phyloP scores from a whole-genome alignment of 2,888 invertebrate species.

The Xylota segnis region DNA sequence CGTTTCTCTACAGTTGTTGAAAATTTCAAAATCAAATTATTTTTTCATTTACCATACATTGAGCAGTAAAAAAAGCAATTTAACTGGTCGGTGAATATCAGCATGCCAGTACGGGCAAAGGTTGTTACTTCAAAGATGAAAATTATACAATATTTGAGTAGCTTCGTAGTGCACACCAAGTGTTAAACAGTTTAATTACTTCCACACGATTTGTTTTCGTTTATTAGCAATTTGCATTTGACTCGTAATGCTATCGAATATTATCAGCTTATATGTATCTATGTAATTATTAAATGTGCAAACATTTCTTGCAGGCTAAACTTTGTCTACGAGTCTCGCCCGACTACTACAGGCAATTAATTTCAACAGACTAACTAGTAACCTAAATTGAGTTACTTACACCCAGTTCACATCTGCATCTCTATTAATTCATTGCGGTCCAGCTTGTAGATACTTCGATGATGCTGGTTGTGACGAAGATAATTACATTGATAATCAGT shows the following conservation, averaged over 20 bases:
- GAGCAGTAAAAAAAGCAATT: background rate
- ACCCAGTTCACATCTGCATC: constrained; percentile 33
- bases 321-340: background rate
- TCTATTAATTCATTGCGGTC: constrained; percentile 6
- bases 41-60: no score
- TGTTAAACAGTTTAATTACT: constrained; percentile 4
- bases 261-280: constrained; percentile 9
- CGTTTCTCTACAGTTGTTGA: no score
- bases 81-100: background rate
- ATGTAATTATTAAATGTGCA: constrained; percentile 17
- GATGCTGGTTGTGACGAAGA: constrained; percentile 6
- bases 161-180: background rate
- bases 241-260: constrained; percentile 27
- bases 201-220: constrained; percentile 38
- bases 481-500: constrained; percentile 21
- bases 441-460: constrained; percentile 9
- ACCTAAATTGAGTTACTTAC: constrained; percentile 53
- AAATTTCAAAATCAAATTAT: no score
- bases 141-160: background rate
- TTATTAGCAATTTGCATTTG: constrained; percentile 25
- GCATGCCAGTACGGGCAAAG: background rate
- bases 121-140: background rate
- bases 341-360: constrained; percentile 7
- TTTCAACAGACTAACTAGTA: constrained; percentile 39
- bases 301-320: constrained; percentile 15